Conservation (phyloP, 2,888 invertebrate species). For the Pecten maximus region DNA sequence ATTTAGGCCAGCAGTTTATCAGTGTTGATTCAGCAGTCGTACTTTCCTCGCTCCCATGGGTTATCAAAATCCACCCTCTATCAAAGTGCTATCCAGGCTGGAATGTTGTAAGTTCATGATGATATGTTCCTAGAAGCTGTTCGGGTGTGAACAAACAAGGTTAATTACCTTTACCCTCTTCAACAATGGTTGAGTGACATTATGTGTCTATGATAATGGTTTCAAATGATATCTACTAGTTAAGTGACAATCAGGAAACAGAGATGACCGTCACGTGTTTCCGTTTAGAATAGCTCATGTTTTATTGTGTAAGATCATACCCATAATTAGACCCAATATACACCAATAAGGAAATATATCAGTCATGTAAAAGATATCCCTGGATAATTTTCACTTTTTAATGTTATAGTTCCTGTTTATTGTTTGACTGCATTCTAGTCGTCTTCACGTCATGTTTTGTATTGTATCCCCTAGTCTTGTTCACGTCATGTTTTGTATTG, state of each 20-base stretch:
- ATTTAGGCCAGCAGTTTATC: not conserved
- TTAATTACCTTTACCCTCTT: not conserved
- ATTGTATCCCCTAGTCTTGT: too few relatives aligned
- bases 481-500: too few relatives aligned
- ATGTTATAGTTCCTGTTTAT: too few relatives aligned
- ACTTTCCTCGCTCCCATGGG: not conserved
- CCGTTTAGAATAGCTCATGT: too few relatives aligned
- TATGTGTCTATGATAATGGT: not conserved
- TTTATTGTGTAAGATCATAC: too few relatives aligned
- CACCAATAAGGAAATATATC: too few relatives aligned
- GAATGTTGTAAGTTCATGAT: not conserved
- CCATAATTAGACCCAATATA: too few relatives aligned
- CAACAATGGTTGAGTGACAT: not conserved
- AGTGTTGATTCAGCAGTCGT: not conserved
- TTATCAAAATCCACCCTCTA: not conserved
- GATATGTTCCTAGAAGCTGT: not conserved
- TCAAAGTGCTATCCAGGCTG: not conserved
- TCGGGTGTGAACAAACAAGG: not conserved
- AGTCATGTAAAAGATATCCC: too few relatives aligned
- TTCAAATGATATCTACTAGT: not conserved
- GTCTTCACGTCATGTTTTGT: too few relatives aligned
- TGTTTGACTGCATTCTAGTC: too few relatives aligned
- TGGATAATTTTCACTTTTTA: too few relatives aligned
- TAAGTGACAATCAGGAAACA: not conserved
- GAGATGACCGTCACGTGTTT: not conserved